Conservation (phyloP, 2,888 invertebrate genomes). For the Dryomyza anilis region DNA sequence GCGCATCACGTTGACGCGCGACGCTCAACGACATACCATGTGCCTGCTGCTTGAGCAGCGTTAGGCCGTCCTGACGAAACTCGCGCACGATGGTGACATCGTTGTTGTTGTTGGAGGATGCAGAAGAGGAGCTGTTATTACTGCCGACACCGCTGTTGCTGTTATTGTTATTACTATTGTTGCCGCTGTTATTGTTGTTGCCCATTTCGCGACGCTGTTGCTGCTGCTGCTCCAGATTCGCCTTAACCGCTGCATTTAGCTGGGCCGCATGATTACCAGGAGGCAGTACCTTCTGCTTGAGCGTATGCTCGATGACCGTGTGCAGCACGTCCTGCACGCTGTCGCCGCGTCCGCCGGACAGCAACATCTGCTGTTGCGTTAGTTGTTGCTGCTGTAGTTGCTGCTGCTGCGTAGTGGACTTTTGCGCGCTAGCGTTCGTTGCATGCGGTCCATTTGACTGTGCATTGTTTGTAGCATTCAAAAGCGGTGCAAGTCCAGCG, state of each 20-base stretch:
- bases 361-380: conserved; percentile 22
- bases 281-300: conserved; percentile 68
- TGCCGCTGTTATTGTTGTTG: background rate
- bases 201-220: conserved; percentile 29
- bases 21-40: conserved; percentile 40
- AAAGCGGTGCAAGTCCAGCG: no score
- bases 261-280: conserved; percentile 27
- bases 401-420: conserved; percentile 13
- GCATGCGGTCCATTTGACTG: no score
- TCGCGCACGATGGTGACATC: conserved; percentile 61
- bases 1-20: conserved; percentile 33
- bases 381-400: conserved; percentile 18
- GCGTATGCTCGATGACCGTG: conserved; percentile 81
- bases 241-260: background rate
- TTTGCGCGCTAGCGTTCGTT: no score
- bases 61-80: conserved; percentile 57
- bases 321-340: conserved; percentile 78
- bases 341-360: conserved; percentile 32
- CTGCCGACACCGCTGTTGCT: conserved; percentile 39
- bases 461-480: conserved; percentile 23
- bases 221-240: conserved; percentile 9
- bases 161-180: conserved; percentile 22
- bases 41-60: conserved; percentile 48
- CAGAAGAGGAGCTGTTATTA: conserved; percentile 35
- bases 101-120: conserved; percentile 47